Conservation (phyloP, 2,797 vertebrate genomes). For the Tapirus indicus region DNA sequence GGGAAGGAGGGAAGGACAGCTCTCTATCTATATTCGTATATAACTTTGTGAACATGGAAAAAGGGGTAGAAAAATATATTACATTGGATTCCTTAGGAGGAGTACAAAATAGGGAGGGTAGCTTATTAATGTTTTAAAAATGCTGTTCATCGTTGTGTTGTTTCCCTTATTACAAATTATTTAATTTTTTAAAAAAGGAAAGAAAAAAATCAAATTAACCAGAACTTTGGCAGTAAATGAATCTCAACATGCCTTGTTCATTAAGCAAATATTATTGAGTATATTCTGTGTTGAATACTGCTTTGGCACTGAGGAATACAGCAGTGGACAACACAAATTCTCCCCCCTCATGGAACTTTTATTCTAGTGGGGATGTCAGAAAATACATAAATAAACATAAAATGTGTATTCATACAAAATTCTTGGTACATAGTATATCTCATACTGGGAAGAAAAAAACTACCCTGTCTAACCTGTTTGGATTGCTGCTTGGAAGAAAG, state of each 20-base stretch:
- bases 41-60: not conserved
- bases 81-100: not conserved
- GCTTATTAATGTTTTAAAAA: not conserved
- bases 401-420: not conserved
- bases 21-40: not conserved
- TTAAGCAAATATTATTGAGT: not conserved
- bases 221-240: not conserved
- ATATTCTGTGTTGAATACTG: not conserved
- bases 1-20: not conserved
- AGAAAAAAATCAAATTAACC: not conserved
- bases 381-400: not conserved
- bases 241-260: not conserved
- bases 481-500: not conserved
- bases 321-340: not conserved
- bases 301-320: not conserved
- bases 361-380: not conserved
- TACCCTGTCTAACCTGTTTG: not conserved
- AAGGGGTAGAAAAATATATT: not conserved
- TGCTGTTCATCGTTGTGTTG: not conserved
- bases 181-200: not conserved
- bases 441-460: not conserved
- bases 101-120: not conserved
- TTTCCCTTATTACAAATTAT: not conserved
- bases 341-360: not conserved
- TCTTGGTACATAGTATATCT: not conserved